These are phyloP conservation scores for Eurois occulta DNA, from an alignment of 2,888 invertebrate species.

Conservation along the genomic window DNA sequence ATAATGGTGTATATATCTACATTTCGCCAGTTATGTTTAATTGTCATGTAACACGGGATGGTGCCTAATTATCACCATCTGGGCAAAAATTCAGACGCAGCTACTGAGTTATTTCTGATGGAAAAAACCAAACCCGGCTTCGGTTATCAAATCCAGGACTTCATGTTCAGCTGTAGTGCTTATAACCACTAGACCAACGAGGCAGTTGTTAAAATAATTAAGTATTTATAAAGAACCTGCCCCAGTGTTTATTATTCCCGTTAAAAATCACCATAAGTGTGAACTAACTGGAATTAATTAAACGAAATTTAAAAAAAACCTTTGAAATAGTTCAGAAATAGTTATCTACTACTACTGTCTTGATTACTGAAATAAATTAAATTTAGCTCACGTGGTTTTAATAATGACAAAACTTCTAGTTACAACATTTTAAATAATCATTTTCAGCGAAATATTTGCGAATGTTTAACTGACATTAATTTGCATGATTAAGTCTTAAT, in stretches of 20 bases:
- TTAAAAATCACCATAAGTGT: neutral
- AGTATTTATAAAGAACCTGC: neutral
- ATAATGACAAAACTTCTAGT: conserved; percentile 49
- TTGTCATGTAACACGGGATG: neutral
- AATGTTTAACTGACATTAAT: neutral
- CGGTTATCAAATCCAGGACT: neutral
- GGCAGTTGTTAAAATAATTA: neutral
- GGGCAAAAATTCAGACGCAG: too few relatives aligned
- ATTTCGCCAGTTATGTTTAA: too few relatives aligned
- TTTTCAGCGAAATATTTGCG: conserved; percentile 9
- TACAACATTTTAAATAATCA: conserved; percentile 32
- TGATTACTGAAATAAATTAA: conserved; percentile 34
- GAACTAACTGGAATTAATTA: neutral
- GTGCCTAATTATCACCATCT: too few relatives aligned
- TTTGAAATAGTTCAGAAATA: conserved; percentile 10
- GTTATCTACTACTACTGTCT: too few relatives aligned
- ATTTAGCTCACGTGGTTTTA: conserved; percentile 36
- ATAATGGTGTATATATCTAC: too few relatives aligned
- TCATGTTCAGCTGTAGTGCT: neutral
- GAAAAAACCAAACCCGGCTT: neutral
- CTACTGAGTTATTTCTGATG: too few relatives aligned
- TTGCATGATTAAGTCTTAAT: too few relatives aligned
- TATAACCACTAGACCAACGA: neutral
- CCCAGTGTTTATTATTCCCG: neutral
- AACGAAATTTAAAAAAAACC: neutral